Evolutionary conservation across 2,888 invertebrate species (phyloP), one percentile per base, ranked within the genome.

Genomic region (Hirtodrosophila cameraria): DNA sequence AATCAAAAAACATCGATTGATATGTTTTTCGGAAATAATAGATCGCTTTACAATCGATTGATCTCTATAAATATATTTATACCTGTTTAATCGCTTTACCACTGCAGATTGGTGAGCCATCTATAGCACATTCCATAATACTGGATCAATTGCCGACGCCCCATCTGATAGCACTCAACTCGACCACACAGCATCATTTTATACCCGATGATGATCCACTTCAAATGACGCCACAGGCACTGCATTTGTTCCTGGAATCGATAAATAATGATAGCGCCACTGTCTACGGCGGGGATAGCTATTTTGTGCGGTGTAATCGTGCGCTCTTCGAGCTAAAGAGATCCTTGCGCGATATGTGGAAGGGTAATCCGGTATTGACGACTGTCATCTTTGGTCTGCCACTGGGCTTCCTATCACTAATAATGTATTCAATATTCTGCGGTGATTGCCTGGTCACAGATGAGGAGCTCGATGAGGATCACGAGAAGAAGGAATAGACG

Each of bases 341-440:
- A 16, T 94, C 95, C 0, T 91, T 98, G 18, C 92, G 92, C 11
- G 95, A 95, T 74, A 97, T 97, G 97, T 97, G 97, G 97, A 93
- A 92, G 68, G 97, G 97, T 7, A 97, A 97, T 92, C 97, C 99
- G 0, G 96, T 99, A 64, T 92, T 99, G 62, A 98, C 98, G 3
- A 93, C 97, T 23, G 94, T 99, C 3, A 93, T 99, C 46, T 98
- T 99, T 90, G 98, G 99, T 1, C 92, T 99, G 60, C 99, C 99
- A 0, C 92, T 97, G 35, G 97, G 97, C 27, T 98, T 99, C 89
- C 93, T 99, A 13, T 95, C 96, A 15, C 93, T 99, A 13, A 98
- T 99, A 82, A 94, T 97, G 89, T 99, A 99, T 90, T 97, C 98
- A 1, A 95, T 98, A 66, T 99, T 97, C 91, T 99, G 99, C 89